Conservation (phyloP, 2,888 invertebrate genomes). For the Calameuta pallipes region DNA sequence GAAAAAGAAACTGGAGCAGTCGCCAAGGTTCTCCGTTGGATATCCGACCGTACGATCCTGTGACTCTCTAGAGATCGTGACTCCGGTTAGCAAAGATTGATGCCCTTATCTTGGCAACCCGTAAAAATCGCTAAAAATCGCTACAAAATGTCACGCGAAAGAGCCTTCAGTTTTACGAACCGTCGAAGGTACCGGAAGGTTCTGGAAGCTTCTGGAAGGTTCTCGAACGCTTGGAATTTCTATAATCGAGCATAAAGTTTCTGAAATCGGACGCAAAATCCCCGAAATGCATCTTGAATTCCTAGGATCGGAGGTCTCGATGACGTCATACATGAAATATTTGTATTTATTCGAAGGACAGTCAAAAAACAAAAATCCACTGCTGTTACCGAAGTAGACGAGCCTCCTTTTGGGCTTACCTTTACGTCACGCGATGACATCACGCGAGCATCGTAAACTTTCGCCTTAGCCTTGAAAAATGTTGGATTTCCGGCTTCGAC, state of each 20-base stretch:
- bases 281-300: no score
- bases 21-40: not conserved
- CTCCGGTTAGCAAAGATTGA: not conserved
- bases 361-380: not conserved
- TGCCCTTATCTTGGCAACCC: not conserved
- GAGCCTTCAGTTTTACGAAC: no score
- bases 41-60: not conserved
- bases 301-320: no score
- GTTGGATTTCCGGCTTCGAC: not conserved
- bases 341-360: not conserved
- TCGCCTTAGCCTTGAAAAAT: not conserved
- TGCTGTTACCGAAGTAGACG: not conserved
- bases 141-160: no score
- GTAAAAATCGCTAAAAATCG: not conserved
- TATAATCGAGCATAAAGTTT: no score
- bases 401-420: not conserved
- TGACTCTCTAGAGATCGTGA: not conserved
- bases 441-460: not conserved
- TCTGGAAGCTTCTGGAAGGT: no score
- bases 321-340: not conserved
- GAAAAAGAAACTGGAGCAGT: not conserved
- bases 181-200: no score
- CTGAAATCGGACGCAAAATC: no score
- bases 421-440: not conserved
- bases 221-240: no score